Evolutionary conservation across 1,140 invertebrate genomes (phyloP).

Genomic region (Heliothis virescens): DNA sequence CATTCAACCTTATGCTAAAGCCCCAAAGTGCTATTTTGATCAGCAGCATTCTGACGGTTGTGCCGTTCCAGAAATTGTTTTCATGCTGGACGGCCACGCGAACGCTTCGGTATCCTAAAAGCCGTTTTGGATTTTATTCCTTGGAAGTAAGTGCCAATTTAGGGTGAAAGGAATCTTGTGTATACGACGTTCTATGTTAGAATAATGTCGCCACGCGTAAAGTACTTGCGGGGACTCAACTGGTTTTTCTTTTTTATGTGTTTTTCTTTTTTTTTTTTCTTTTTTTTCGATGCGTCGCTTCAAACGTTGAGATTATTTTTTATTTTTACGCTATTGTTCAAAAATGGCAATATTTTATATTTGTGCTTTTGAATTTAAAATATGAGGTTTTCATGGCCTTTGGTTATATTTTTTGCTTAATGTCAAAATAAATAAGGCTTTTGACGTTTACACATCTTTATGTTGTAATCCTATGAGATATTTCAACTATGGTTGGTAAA

Average conservation of each 20-base stretch:
- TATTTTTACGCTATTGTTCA: constrained; percentile 41
- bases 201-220: constrained; percentile 45
- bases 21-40: background rate
- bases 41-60: background rate
- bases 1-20: constrained; percentile 34
- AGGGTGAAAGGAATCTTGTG: constrained; percentile 39
- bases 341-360: constrained; percentile 30
- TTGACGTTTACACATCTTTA: constrained; percentile 6
- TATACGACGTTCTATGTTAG: constrained; percentile 39
- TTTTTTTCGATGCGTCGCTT: constrained; percentile 34
- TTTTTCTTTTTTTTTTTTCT: constrained; percentile 18
- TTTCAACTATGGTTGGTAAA: background rate
- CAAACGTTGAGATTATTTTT: constrained; percentile 24
- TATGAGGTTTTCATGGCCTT: constrained; percentile 11
- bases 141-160: constrained; percentile 45
- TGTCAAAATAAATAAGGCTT: constrained; percentile 18
- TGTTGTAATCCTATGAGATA: background rate
- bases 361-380: constrained; percentile 18
- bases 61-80: constrained; percentile 30
- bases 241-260: constrained; percentile 44
- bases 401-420: constrained; percentile 15
- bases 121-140: constrained; percentile 47
- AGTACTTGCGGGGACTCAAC: constrained; percentile 48
- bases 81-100: constrained; percentile 30
- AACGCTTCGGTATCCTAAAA: constrained; percentile 38